Conservation (phyloP, 64 coral and sea anemone species). For the Montipora cactus region DNA sequence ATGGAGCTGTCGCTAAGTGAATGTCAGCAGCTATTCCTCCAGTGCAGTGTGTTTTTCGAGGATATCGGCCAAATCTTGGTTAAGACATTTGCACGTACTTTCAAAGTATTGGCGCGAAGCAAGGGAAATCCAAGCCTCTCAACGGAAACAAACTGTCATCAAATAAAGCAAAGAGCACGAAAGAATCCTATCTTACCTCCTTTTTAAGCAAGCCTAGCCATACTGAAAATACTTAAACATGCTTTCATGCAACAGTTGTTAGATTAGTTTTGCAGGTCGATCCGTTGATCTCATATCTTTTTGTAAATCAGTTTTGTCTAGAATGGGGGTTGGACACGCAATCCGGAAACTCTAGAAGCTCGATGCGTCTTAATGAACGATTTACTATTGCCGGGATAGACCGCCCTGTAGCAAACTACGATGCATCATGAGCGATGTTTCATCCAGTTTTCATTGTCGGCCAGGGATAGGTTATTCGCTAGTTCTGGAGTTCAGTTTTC, state of each 20-base stretch:
- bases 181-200: background rate
- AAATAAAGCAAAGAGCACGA: background rate
- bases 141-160: background rate
- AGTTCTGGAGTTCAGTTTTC: background rate
- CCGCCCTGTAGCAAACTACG: too few relatives aligned
- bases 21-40: too few relatives aligned
- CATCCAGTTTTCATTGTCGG: too few relatives aligned
- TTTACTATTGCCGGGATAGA: background rate
- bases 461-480: background rate
- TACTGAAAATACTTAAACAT: background rate
- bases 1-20: too few relatives aligned
- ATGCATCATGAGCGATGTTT: too few relatives aligned
- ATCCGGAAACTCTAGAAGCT: background rate
- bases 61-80: background rate
- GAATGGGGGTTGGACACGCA: background rate
- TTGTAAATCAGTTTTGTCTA: too few relatives aligned
- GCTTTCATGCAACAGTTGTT: background rate
- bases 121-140: background rate
- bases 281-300: background rate
- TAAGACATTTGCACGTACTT: background rate
- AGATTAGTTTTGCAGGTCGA: background rate
- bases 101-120: background rate
- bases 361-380: background rate
- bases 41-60: background rate
- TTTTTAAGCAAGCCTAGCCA: background rate